Evolutionary conservation across 2,113 vertebrate genomes (phyloP), one percentile per base, ranked within the genome.

Genomic region (Hemibagrus wyckioides): DNA sequence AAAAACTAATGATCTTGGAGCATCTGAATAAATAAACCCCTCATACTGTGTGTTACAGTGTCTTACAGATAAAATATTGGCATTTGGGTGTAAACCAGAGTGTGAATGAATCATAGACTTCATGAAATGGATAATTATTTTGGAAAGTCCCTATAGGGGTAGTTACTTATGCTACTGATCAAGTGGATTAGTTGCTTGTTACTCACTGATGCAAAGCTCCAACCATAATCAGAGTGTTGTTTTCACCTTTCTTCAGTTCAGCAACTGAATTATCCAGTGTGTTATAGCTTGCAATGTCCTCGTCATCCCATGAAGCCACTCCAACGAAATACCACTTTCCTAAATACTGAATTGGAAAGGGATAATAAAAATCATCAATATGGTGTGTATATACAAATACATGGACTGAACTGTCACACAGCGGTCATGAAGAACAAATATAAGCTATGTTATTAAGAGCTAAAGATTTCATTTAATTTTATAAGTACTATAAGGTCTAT

Each of bases 241-340:
- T 41, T 1, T 3, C 17, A 21, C 1, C 23, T 73, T 65, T 86
- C 48, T 82, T 71, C 39, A 86, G 82, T 57, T 88, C 39, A 48
- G 80, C 36, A 1, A 84, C 4, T 30, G 81, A 73, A 41, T 39
- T 88, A 82, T 90, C 89, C 63, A 86, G 17, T 28, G 1, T 0
- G 13, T 77, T 25, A n/a, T 50, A 82, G 5, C 17, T 0, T 52
- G 19, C 85, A 50, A 90, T 83, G 56, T 59, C 65, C 7, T 82
- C 75, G 76, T 81, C 36, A 52, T 90, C 44, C 87, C 75, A 88
- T 28, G 82, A 85, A 67, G 87, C 65, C 14, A 75, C 89, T 86
- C 87, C 87, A 79, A 90, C 36, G 41, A 67, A 90, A 86, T 90
- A 41, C 89, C 89, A 90, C 41, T 69, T 76, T 71, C 89, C 89